phyloP scores from a whole-genome alignment of 2,888 invertebrate species.

The Dicyrtoma fusca region DNA sequence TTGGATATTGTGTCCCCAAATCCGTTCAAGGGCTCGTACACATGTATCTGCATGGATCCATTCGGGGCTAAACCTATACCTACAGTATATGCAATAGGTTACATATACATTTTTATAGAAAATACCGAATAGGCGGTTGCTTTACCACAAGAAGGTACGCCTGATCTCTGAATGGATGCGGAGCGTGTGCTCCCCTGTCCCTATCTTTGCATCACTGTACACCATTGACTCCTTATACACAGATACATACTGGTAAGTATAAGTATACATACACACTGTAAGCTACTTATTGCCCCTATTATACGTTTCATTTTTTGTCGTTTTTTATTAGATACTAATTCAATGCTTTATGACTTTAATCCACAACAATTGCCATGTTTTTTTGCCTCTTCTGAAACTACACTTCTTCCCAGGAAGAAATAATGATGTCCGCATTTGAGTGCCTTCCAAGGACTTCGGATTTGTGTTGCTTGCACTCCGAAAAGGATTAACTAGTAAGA shows the following conservation, averaged over 20 bases:
- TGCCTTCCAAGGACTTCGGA: no score
- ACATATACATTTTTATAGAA: not conserved
- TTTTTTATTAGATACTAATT: conserved; percentile 32
- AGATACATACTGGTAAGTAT: not conserved
- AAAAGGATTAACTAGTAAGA: no score
- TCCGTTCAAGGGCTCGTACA: conserved; percentile 26
- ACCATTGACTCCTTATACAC: conserved; percentile 3
- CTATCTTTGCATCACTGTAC: conserved; percentile 7
- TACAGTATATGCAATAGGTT: not conserved
- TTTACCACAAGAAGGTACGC: conserved; percentile 18
- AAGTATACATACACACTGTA: not conserved
- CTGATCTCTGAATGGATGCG: conserved; percentile 8
- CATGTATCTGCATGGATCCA: conserved; percentile 5
- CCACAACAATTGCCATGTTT: not conserved
- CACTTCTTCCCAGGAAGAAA: no score
- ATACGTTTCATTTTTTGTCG: not conserved
- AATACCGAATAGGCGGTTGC: conserved; percentile 26
- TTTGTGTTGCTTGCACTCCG: no score
- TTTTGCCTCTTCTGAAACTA: no score
- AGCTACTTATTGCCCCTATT: conserved; percentile 9
- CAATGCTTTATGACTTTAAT: conserved; percentile 15
- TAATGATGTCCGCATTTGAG: no score
- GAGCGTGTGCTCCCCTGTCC: conserved; percentile 5
- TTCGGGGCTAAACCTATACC: not conserved
- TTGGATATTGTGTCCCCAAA: conserved; percentile 25